Evolutionary conservation across 2,113 vertebrate genomes (phyloP).

Genomic region (Apeltes quadracus): DNA sequence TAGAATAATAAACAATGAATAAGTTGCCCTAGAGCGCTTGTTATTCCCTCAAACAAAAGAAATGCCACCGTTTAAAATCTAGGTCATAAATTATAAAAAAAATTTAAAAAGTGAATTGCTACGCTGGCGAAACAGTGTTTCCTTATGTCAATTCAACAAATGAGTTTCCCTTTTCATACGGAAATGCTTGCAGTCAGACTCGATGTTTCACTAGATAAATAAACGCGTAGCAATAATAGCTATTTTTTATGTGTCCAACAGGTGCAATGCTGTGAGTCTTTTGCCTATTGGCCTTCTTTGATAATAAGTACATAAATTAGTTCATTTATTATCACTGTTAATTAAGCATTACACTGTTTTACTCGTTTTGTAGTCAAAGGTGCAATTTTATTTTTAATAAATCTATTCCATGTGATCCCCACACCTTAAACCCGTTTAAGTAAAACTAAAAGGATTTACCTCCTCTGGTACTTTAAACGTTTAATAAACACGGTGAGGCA

Average conservation of each 20-base stretch:
- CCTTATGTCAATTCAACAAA: background rate
- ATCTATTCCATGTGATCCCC: background rate
- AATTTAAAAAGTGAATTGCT: background rate
- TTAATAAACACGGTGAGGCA: background rate
- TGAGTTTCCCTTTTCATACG: background rate
- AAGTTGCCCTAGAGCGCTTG: background rate
- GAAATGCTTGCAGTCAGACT: background rate
- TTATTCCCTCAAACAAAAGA: background rate
- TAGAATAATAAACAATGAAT: background rate
- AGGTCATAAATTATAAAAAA: background rate
- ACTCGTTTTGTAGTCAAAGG: background rate
- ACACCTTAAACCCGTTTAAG: background rate
- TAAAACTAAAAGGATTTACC: background rate
- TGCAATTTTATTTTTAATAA: background rate
- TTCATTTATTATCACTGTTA: background rate
- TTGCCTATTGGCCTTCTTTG: constrained; percentile 1
- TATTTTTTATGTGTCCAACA: background rate
- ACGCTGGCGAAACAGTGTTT: background rate
- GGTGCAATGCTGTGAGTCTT: background rate
- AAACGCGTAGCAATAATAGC: background rate
- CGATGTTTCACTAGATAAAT: background rate
- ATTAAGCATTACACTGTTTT: background rate
- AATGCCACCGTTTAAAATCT: background rate
- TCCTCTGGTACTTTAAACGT: background rate
- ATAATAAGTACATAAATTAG: background rate